A percentile compares a stretch with the other conserved stretches of the same genome.
Conservation (phyloP, 2,113 vertebrate species). For the Octodon degus region DNA sequence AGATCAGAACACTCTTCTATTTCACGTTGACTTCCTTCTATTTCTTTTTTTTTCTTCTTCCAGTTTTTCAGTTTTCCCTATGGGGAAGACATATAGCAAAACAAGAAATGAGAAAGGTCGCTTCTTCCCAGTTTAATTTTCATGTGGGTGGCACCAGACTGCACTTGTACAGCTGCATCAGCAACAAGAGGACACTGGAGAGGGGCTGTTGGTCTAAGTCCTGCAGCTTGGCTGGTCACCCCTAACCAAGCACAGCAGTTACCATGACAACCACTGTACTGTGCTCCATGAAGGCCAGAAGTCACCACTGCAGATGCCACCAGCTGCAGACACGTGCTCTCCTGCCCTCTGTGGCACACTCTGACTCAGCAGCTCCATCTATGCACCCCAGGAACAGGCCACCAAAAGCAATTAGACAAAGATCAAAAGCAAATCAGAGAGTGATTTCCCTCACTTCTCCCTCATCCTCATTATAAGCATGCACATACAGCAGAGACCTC, state of each 20-base stretch:
- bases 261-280: conserved; percentile 70
- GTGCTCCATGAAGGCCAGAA: conserved; percentile 58
- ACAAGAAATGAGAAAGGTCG: not conserved
- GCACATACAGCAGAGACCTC: not conserved
- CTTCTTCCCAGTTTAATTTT: not conserved
- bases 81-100: not conserved
- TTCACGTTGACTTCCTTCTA: not conserved
- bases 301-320: conserved; percentile 71
- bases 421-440: not conserved
- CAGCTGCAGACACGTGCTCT: not conserved
- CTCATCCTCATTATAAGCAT: not conserved
- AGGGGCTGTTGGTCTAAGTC: not conserved
- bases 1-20: not conserved
- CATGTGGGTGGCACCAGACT: not conserved
- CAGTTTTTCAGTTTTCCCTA: not conserved
- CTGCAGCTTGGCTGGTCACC: conserved; percentile 67
- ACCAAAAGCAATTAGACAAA: not conserved
- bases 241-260: conserved; percentile 69
- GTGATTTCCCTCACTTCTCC: not conserved
- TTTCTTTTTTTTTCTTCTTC: not conserved
- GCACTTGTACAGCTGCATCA: not conserved
- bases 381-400: not conserved
- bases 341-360: not conserved
- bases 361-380: conserved; percentile 62
- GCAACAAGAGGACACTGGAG: conserved; percentile 22